A percentile compares a stretch with the other conserved stretches of the same genome.
These are phyloP conservation scores for Pyrgus malvae DNA, from an alignment of 2,888 invertebrate species.

Conservation along the genomic window DNA sequence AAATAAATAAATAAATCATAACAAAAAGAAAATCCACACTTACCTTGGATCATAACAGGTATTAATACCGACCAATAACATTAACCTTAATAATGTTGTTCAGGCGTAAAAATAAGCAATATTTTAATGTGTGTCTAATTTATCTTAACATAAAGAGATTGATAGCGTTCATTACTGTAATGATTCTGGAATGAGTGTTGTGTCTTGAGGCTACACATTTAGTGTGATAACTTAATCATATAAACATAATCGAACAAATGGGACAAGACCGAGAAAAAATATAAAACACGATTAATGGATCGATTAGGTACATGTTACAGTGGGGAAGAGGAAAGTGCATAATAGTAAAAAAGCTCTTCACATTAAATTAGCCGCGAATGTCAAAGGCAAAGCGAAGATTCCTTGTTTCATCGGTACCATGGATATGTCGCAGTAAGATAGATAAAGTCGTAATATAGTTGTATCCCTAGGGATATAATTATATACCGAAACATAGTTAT, in stretches of 20 bases:
- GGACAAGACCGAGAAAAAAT: conserved; percentile 14
- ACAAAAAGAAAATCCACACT: too few relatives aligned
- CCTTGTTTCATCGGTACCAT: too few relatives aligned
- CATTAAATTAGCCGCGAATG: too few relatives aligned
- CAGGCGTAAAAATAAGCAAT: conserved; percentile 9
- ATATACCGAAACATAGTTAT: too few relatives aligned
- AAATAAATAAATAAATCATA: too few relatives aligned
- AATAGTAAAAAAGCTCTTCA: too few relatives aligned
- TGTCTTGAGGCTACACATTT: conserved; percentile 12
- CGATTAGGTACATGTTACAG: neutral
- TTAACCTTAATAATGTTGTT: conserved; percentile 2
- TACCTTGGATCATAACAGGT: too few relatives aligned
- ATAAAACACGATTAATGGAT: conserved; percentile 13
- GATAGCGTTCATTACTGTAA: conserved; percentile 22
- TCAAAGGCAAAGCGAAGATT: too few relatives aligned
- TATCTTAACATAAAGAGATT: conserved; percentile 20
- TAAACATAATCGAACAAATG: conserved; percentile 24
- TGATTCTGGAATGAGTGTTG: conserved; percentile 3
- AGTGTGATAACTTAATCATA: conserved; percentile 25
- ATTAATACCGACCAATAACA: conserved; percentile 3
- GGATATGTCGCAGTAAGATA: too few relatives aligned
- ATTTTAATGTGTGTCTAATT: conserved; percentile 20
- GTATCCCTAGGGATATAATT: too few relatives aligned
- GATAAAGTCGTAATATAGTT: too few relatives aligned
- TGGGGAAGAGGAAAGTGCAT: neutral